Evolutionary conservation across 2,888 invertebrate species (phyloP), one percentile per base, ranked within the genome.

Genomic region (Linyphia triangularis): DNA sequence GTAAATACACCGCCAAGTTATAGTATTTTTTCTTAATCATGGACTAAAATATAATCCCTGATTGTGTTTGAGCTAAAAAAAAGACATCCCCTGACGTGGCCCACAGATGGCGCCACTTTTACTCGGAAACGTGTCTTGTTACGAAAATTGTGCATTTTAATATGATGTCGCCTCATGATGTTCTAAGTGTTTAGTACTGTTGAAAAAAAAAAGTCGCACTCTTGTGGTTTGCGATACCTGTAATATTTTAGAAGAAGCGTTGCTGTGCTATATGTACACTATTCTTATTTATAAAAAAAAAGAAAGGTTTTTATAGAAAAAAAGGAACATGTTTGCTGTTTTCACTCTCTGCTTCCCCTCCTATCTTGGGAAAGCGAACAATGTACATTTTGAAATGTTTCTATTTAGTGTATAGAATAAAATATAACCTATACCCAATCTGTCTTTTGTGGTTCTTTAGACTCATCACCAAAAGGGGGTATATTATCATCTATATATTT

Each of bases 331-430:
- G 83, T 83, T 83, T 83, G 83, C 83, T 83, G 83, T 83, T 83
- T 83, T 73, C 83, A 83, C 73, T 83, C 51, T 83, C 63, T 73
- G 83, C 73, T 51, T 83, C 65, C 73, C 51, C 33, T 28, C 43
- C 28, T 73, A 43, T 59, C 69, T 65, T 51, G 40, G 63, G 83
- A 83, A 63, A 63, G 83, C 83, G 16, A 51, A 59, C 63, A 40
- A 59, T 85, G 85, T 77, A 83, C 61, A 83, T 83, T 83, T 83
- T 83, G 72, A 86, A 86, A 79, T 86, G 86, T 86, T 86, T 86
- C 86, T 86, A 86, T 86, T 81, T 86, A 86, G 86, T 86, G 86
- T 86, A 86, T 86, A 86, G 86, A 86, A 79, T 73, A 86, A 86
- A 78, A 86, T 61, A 83, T 73, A 63, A 77, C 77, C 77, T 61